phyloP scores from a whole-genome alignment of 2,113 vertebrate species.

The Callithrix jacchus region DNA sequence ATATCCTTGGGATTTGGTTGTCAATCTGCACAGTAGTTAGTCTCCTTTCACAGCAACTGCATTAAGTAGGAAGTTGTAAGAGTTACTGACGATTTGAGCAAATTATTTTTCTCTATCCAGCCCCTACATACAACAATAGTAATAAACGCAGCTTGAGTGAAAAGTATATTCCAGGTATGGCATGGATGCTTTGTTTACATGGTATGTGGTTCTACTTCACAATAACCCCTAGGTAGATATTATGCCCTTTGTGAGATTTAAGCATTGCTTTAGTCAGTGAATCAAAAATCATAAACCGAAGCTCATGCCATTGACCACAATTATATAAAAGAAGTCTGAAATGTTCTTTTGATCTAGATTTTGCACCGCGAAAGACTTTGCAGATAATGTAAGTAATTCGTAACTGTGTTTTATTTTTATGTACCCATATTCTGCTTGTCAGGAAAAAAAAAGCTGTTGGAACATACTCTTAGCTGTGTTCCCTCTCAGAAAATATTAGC shows the following conservation, averaged over 20 bases:
- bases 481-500: neutral
- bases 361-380: neutral
- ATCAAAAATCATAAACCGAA: neutral
- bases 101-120: constrained; percentile 4
- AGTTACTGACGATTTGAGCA: neutral
- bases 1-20: constrained; percentile 43
- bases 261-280: neutral
- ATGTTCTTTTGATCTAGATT: neutral
- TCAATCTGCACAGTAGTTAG: constrained; percentile 15
- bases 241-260: neutral
- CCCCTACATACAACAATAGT: neutral
- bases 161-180: neutral
- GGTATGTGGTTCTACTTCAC: neutral
- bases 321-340: neutral
- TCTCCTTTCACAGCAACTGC: neutral
- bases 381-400: neutral
- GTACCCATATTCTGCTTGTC: neutral
- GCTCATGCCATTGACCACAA: neutral
- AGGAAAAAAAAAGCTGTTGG: neutral
- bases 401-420: constrained; percentile 9
- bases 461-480: neutral
- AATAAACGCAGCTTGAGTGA: neutral
- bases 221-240: neutral
- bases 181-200: neutral
- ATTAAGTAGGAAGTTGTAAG: constrained; percentile 39